A percentile compares a stretch with the other conserved stretches of the same genome.
phyloP scores from a whole-genome alignment of 2,797 vertebrate genomes.

The Mionectes olivaceus region DNA sequence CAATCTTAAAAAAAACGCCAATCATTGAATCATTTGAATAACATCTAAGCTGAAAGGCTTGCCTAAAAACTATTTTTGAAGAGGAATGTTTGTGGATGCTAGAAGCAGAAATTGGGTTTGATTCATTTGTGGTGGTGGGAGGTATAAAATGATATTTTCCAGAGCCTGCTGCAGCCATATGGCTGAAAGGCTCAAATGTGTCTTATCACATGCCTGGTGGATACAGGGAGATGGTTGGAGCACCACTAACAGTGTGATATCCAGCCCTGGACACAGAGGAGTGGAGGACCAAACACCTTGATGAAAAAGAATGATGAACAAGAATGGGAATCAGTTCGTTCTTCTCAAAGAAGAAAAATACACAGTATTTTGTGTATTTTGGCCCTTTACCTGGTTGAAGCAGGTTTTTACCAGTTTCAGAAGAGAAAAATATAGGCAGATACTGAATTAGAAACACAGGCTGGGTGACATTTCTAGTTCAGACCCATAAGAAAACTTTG shows the following conservation, averaged over 20 bases:
- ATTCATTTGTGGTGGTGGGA: background rate
- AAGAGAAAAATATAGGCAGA: background rate
- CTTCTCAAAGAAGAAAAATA: background rate
- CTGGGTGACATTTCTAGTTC: background rate
- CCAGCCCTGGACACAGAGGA: background rate
- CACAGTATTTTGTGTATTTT: background rate
- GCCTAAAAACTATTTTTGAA: background rate
- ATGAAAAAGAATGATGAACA: background rate
- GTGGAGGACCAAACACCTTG: accelerated
- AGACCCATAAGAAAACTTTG: background rate
- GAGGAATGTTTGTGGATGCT: background rate
- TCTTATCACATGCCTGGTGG: background rate
- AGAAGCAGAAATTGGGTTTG: background rate
- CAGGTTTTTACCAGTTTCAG: background rate
- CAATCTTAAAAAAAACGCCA: background rate
- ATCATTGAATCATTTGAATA: background rate
- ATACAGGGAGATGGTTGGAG: background rate
- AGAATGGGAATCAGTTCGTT: background rate
- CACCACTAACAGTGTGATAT: background rate
- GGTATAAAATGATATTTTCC: background rate
- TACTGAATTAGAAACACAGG: background rate
- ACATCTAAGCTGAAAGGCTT: background rate
- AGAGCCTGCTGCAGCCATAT: background rate
- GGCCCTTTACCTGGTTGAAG: background rate
- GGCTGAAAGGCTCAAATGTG: background rate